phyloP scores from a whole-genome alignment of 2,113 vertebrate genomes.

The Oenanthe oenanthe region DNA sequence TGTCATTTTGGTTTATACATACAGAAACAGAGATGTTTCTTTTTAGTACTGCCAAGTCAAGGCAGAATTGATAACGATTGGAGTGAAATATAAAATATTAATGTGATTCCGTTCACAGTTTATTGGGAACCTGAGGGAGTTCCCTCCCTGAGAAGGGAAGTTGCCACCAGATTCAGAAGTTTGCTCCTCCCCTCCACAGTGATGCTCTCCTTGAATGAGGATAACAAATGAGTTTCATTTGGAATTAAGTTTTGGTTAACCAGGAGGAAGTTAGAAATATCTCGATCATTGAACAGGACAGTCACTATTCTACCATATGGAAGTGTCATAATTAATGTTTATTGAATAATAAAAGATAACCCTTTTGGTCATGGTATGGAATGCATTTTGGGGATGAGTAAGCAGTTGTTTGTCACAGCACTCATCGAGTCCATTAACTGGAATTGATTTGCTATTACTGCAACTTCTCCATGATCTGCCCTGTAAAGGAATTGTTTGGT shows the following conservation, averaged over 20 bases:
- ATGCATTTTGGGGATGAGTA: slow-evolving; percentile 10
- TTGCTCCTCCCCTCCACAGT: background rate
- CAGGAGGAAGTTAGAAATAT: background rate
- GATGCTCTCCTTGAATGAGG: background rate
- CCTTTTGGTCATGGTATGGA: background rate
- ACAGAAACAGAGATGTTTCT: background rate
- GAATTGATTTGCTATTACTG: slow-evolving; percentile 52
- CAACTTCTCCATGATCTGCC: slow-evolving; percentile 41
- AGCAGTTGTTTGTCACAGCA: slow-evolving; percentile 14
- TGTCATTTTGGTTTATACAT: slow-evolving; percentile 5
- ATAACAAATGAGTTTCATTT: background rate
- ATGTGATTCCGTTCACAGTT: background rate
- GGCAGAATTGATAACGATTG: background rate
- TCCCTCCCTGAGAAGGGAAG: background rate
- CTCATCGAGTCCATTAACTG: slow-evolving; percentile 4
- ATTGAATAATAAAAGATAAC: background rate
- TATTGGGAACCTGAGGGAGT: background rate
- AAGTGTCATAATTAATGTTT: background rate
- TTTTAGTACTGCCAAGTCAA: slow-evolving; percentile 37
- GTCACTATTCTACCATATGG: background rate
- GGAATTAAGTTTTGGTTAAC: background rate
- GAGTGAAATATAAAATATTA: background rate
- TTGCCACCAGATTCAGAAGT: background rate
- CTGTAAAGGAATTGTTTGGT: slow-evolving; percentile 55
- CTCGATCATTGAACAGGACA: background rate